phyloP scores from a whole-genome alignment of 2,113 vertebrate genomes.

The Burhinus oedicnemus region DNA sequence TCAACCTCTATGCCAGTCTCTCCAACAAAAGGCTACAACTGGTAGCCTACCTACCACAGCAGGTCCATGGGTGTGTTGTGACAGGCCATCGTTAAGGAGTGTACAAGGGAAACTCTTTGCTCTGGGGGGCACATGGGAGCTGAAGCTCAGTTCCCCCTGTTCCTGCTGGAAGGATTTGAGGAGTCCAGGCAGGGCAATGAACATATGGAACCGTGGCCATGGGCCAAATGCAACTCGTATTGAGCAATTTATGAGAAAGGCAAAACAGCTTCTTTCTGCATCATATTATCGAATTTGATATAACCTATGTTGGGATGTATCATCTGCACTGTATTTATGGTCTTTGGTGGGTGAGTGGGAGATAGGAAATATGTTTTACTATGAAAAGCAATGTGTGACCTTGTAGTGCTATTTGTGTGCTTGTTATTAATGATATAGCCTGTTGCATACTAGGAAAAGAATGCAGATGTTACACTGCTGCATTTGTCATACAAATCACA shows the following conservation, averaged over 20 bases:
- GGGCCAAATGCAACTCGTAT: neutral
- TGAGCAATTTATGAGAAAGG: neutral
- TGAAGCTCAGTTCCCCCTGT: neutral
- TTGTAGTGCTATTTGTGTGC: neutral
- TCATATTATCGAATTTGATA: neutral
- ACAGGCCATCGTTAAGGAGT: neutral
- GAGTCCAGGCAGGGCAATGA: neutral
- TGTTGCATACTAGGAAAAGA: neutral
- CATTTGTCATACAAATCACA: neutral
- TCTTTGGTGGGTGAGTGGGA: neutral
- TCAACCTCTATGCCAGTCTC: neutral
- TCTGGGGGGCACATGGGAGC: neutral
- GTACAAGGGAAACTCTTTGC: neutral
- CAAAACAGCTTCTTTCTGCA: neutral
- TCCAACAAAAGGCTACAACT: rapidly evolving
- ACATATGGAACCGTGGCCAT: neutral
- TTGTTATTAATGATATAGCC: neutral
- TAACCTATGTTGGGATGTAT: neutral
- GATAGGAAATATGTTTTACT: neutral
- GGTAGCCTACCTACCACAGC: too few relatives aligned
- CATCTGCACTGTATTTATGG: neutral
- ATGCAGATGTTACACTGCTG: neutral
- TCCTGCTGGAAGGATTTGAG: neutral
- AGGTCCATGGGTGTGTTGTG: neutral
- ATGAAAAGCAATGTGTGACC: neutral